phyloP scores from a whole-genome alignment of 92 coral and sea anemone species.

The Palythoa grandis region DNA sequence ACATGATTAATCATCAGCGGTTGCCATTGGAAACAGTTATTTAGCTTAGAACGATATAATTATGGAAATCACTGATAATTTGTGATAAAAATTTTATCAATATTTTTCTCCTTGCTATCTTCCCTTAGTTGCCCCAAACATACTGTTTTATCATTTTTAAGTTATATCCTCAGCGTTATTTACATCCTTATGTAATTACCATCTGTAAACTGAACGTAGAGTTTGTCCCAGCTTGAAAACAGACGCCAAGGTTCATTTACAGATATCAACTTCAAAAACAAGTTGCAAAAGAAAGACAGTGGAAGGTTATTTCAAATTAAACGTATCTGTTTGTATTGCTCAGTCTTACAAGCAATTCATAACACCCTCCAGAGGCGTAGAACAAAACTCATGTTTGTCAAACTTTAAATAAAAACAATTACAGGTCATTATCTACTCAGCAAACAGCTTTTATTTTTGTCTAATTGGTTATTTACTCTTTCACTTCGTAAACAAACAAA shows the following conservation, averaged over 20 bases:
- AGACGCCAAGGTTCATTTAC: neutral
- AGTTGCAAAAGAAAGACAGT: neutral
- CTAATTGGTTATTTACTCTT: slow-evolving; percentile 32
- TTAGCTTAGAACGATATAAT: too few species aligned
- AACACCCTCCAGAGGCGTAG: neutral
- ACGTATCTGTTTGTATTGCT: neutral
- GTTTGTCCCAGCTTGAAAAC: neutral
- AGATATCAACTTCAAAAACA: neutral
- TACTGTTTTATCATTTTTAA: neutral
- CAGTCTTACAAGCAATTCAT: neutral
- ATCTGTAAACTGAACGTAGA: neutral
- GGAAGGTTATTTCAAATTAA: neutral
- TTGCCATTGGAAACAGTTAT: too few species aligned
- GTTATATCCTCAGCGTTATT: too few species aligned
- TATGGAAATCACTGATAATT: too few species aligned
- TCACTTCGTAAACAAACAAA: slow-evolving; percentile 5
- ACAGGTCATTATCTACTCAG: slow-evolving; percentile 29
- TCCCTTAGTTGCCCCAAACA: neutral
- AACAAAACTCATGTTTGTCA: neutral
- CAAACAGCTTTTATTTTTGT: neutral
- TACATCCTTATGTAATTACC: neutral
- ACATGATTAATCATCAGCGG: too few species aligned
- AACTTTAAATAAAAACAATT: neutral
- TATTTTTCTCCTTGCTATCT: neutral
- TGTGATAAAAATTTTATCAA: neutral